Conservation (phyloP, 1,140 invertebrate genomes). For the Heliconius nattereri region DNA sequence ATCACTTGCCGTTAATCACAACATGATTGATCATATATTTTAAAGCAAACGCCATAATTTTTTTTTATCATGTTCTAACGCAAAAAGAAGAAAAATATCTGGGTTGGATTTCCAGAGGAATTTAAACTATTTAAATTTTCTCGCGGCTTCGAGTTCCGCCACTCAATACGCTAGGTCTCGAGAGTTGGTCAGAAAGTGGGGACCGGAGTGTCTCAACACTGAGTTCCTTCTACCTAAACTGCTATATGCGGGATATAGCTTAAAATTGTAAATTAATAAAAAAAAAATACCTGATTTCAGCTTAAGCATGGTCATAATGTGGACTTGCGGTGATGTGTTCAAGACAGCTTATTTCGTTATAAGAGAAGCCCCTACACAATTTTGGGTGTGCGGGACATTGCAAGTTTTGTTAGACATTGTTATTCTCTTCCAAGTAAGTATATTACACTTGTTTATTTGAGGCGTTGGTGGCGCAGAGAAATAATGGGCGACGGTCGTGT, state of each 20-base stretch:
- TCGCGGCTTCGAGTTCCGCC: too few relatives aligned
- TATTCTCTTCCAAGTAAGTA: constrained; percentile 90
- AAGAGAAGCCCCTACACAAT: constrained; percentile 94
- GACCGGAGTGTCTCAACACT: too few relatives aligned
- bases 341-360: constrained; percentile 98
- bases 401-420: constrained; percentile 94
- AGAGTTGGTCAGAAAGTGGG: too few relatives aligned
- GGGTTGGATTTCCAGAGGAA: too few relatives aligned
- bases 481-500: too few relatives aligned
- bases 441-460: background rate
- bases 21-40: background rate
- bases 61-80: background rate
- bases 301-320: constrained; percentile 97
- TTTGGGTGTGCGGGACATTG: constrained; percentile 96
- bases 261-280: too few relatives aligned
- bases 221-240: too few relatives aligned
- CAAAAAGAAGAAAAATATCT: background rate
- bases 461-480: too few relatives aligned
- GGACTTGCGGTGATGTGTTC: constrained; percentile 97
- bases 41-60: background rate
- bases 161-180: too few relatives aligned
- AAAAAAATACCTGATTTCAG: constrained; percentile 79
- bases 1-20: background rate
- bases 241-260: too few relatives aligned
- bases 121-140: too few relatives aligned